phyloP scores from a whole-genome alignment of 2,113 vertebrate genomes.

The Syrrhaptes paradoxus region DNA sequence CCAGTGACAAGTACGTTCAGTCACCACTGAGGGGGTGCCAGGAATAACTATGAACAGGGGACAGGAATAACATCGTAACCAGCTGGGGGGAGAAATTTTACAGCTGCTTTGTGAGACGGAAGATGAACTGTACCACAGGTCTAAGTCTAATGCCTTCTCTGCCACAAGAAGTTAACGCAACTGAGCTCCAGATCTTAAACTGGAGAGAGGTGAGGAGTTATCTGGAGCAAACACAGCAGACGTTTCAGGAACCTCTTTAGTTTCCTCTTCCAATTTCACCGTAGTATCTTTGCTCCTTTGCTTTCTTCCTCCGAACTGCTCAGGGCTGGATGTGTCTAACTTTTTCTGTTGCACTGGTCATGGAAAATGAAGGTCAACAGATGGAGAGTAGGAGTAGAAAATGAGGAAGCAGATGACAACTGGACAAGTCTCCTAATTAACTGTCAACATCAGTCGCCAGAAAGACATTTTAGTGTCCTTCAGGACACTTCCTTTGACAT shows the following conservation, averaged over 20 bases:
- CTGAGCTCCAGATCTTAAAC: background rate
- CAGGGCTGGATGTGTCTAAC: background rate
- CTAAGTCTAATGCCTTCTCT: background rate
- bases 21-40: background rate
- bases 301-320: background rate
- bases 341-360: background rate
- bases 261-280: background rate
- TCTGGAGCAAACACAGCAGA: background rate
- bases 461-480: background rate
- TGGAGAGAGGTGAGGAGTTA: background rate
- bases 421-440: background rate
- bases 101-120: background rate
- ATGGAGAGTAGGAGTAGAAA: background rate
- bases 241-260: background rate
- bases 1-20: background rate
- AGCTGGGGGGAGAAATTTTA: background rate
- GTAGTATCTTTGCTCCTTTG: background rate
- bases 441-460: background rate
- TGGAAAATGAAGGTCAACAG: background rate
- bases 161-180: background rate
- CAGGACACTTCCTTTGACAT: background rate
- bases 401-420: background rate
- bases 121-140: background rate
- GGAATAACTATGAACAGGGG: background rate
- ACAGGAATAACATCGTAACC: background rate